Evolutionary conservation across 2,113 vertebrate species (phyloP), one percentile per base, ranked within the genome.

Genomic region (Hiodon tergisus): DNA sequence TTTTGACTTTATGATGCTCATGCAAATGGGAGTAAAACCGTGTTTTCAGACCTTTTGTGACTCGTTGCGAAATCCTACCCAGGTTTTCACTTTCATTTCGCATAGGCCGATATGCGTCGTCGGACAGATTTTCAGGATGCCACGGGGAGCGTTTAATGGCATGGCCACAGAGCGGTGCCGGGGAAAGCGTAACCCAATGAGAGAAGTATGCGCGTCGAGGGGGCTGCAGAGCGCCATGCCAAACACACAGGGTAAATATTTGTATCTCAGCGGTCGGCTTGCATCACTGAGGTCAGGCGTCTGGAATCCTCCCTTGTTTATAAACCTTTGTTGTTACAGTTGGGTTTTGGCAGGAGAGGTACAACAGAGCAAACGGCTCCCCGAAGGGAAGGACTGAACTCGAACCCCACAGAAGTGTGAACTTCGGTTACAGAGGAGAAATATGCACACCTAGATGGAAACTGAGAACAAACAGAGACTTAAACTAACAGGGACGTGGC

Each of bases 261-360:
- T 95, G 94, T 93, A 94, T 94, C 94, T 93, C 92, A 93, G 92
- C 91, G 88, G 94, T 92, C 91, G 90, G 91, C 90, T 90, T 81
- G 78, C 88, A 85, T 89, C 0, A 83, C 92, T 95, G 94, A 95
- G 94, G 93, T 95, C 94, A 95, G 92, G 88, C 88, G 91, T 94
- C 93, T 95, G 94, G 93, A 95, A 96, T 95, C 94, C 77, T 87
- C 91, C 90, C 93, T 92, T 95, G 94, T 95, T 95, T 94, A 90
- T 91, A 93, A 93, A 94, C 92, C 91, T 88, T 91, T 96, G 94
- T 96, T 98, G 93, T 97, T 96, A 92, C 93, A 95, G 93, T 94
- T 93, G 92, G 90, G 48, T 78, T 83, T 92, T 93, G 92, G 93
- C 91, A 66, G 87, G 84, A 92, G 92, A 90, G 87, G 86, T 90